Evolutionary conservation across 2,113 vertebrate species (phyloP), one percentile per base, ranked within the genome.

Genomic region (Myocastor coypus): DNA sequence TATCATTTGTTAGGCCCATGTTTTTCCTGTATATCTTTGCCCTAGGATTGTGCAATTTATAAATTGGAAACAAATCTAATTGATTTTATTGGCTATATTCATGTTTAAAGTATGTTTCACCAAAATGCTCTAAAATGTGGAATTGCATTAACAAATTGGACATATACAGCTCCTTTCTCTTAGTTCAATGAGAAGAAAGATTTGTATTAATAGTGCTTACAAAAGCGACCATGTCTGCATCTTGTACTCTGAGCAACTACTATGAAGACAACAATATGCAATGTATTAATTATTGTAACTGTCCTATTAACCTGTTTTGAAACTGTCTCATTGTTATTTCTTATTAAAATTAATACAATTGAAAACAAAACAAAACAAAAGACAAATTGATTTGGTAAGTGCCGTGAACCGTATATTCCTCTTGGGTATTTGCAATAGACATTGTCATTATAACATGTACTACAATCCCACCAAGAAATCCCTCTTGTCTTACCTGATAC

Each of bases 21-120:
- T 34, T 91, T 93, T 92, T 95, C 42, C 87, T 92, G 78, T 20
- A 50, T 83, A 20, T 80, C 3, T 37, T 94, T 80, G 80, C 7
- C 20, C 1, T 61, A 82, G n/a, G 63, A 26, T 17, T 75, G 11
- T 22, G 73, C 7, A 52, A 52, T 87, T 94, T 94, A 1, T 84
- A 81, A 82, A 42, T 42, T 59, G 64, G 42, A 92, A 84, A 50
- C 46, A 83, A 22, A 83, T 68, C 32, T 90, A 83, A 86, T 64
- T 66, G 19, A 75, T 40, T 71, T 81, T 13, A 52, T 19, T 68
- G 22, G 64, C 64, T 71, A 42, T 81, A 42, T 57, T 50, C 28
- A 64, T 64, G 10, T 24, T 82, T 46, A 93, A 86, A 69, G 14
- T 80, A 13, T 77, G 16, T 87, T 93, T 93, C 55, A 4, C 42